These are phyloP conservation scores for Trissoscelio sp. DNA, from an alignment of 2,888 invertebrate species.

Conservation along the genomic window DNA sequence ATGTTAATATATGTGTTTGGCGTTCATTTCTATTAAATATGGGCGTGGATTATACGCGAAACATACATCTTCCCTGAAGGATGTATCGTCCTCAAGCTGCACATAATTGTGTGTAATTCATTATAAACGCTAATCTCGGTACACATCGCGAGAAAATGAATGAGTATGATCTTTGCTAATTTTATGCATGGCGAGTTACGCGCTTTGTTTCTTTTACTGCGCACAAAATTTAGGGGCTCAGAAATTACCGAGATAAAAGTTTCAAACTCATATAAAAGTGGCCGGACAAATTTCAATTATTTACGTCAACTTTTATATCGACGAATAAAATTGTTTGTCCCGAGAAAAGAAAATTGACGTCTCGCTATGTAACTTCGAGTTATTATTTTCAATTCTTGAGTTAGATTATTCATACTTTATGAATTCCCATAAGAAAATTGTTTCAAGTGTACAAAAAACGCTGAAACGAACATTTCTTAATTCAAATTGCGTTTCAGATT, in stretches of 20 bases:
- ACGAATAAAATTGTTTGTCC: no score
- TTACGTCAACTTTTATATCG: not conserved
- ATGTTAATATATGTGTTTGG: slow-evolving; percentile 22
- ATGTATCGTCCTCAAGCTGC: slow-evolving; percentile 19
- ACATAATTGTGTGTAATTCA: slow-evolving; percentile 35
- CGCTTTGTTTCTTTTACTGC: slow-evolving; percentile 1
- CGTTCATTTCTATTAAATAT: slow-evolving; percentile 37
- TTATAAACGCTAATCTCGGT: slow-evolving; percentile 16
- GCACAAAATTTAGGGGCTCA: not conserved
- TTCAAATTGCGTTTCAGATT: not conserved
- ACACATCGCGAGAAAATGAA: slow-evolving; percentile 12
- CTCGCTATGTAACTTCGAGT: no score
- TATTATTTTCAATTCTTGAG: no score
- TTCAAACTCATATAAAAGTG: not conserved
- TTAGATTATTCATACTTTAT: no score
- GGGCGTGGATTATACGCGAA: not conserved
- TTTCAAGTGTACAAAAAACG: not conserved
- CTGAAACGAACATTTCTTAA: not conserved
- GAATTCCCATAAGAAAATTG: no score
- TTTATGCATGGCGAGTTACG: slow-evolving; percentile 11
- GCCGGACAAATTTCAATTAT: not conserved
- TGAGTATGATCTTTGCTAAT: slow-evolving; percentile 29
- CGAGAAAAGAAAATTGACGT: no score
- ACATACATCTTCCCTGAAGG: slow-evolving; percentile 24
- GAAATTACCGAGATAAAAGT: not conserved